Conservation (phyloP, 2,888 invertebrate genomes). For the Callosobruchus maculatus region DNA sequence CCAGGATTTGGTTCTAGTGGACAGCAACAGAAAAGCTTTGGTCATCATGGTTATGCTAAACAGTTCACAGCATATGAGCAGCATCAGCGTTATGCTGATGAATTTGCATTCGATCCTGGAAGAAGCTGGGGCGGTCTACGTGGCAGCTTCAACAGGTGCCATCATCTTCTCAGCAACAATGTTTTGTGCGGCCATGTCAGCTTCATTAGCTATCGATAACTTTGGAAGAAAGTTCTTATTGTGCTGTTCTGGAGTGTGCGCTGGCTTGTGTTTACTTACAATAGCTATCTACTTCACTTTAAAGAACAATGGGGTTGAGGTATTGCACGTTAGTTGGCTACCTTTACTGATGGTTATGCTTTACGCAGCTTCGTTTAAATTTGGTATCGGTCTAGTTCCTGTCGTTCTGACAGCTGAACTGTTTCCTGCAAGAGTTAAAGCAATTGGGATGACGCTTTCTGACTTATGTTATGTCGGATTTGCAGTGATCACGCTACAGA, state of each 20-base stretch:
- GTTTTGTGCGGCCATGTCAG: conserved; percentile 40
- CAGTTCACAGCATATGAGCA: conserved; percentile 45
- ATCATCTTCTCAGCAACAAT: conserved; percentile 45
- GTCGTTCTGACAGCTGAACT: conserved; percentile 46
- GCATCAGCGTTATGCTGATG: conserved; percentile 48
- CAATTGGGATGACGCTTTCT: conserved; percentile 46
- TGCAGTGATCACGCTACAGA: conserved; percentile 40
- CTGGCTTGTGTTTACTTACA: conserved; percentile 39
- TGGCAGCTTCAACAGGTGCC: conserved; percentile 37
- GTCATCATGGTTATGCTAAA: conserved; percentile 46
- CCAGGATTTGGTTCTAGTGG: conserved; percentile 40
- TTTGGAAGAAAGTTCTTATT: conserved; percentile 43
- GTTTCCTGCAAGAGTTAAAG: conserved; percentile 47
- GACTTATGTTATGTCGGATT: conserved; percentile 44
- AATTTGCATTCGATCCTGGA: conserved; percentile 44
- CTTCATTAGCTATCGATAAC: conserved; percentile 43
- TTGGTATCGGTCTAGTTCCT: conserved; percentile 45
- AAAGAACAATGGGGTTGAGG: conserved; percentile 35
- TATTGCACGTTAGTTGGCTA: conserved; percentile 32
- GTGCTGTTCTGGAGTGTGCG: conserved; percentile 38
- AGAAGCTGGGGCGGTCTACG: conserved; percentile 41
- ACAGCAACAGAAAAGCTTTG: conserved; percentile 45
- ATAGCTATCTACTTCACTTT: conserved; percentile 44
- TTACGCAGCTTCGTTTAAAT: conserved; percentile 44
- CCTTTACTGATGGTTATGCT: conserved; percentile 39